These are phyloP conservation scores for Tanytarsus gracilentus DNA, from an alignment of 2,888 invertebrate genomes.

Conservation along the genomic window DNA sequence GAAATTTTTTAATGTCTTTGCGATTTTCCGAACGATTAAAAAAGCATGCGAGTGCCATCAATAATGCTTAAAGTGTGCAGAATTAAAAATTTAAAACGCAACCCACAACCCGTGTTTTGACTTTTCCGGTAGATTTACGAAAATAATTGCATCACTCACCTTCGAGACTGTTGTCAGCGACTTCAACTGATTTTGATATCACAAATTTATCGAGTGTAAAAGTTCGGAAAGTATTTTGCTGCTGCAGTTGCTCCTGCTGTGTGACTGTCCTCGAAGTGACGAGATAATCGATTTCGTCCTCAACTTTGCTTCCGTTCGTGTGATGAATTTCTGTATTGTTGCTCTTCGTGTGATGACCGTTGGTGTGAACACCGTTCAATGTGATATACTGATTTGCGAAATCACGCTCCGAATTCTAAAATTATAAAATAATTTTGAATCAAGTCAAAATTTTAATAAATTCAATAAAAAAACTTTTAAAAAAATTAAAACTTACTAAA, in stretches of 20 bases:
- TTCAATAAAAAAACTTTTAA: not conserved
- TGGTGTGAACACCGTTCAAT: not conserved
- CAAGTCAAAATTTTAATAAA: not conserved
- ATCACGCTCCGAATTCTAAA: not conserved
- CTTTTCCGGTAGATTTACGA: too few species aligned
- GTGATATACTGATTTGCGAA: not conserved
- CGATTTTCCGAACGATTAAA: too few species aligned
- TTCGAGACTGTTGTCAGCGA: not conserved
- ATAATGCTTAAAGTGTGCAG: not conserved
- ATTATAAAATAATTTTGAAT: constrained; percentile 2
- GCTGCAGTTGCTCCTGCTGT: not conserved
- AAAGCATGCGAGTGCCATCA: too few species aligned
- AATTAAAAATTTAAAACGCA: not conserved
- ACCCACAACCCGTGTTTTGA: too few species aligned
- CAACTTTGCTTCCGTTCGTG: not conserved
- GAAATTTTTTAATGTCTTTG: too few species aligned
- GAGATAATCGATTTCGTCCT: not conserved
- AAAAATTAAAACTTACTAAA: constrained; percentile 5
- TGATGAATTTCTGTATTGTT: not conserved
- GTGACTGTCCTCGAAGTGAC: not conserved
- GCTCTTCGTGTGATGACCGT: not conserved
- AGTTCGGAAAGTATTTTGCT: not conserved
- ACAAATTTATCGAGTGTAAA: constrained; percentile 19
- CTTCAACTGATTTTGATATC: constrained; percentile 18
- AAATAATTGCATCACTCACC: constrained; percentile 1